phyloP scores from a whole-genome alignment of 2,888 invertebrate genomes.

The Stenoptilia bipunctidactyla region DNA sequence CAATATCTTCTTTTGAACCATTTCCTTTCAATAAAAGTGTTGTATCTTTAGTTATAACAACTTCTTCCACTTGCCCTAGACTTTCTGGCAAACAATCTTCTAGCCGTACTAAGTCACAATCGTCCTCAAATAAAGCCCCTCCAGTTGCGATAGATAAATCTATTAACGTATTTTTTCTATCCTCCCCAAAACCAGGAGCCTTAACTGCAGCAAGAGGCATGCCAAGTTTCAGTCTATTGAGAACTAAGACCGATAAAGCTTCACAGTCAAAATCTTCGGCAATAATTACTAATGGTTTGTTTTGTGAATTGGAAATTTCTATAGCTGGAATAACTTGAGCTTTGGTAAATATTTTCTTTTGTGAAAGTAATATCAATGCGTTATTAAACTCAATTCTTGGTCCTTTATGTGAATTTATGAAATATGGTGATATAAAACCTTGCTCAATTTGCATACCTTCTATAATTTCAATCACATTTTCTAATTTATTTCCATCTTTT shows the following conservation, averaged over 20 bases:
- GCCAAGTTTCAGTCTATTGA: constrained; percentile 89
- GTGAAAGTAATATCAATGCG: constrained; percentile 89
- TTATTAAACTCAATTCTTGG: constrained; percentile 98
- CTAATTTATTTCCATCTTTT: constrained; percentile 97
- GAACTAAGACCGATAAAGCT: constrained; percentile 90
- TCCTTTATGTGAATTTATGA: constrained; percentile 97
- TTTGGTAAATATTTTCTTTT: constrained; percentile 96
- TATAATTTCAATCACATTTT: constrained; percentile 93
- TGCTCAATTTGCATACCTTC: constrained; percentile 99
- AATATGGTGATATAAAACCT: constrained; percentile 98
- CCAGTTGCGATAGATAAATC: constrained; percentile 95
- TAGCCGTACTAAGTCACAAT: constrained; percentile 86
- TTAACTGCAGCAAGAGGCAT: constrained; percentile 95
- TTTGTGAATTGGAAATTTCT: constrained; percentile 91
- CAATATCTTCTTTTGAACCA: constrained; percentile 82
- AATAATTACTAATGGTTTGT: constrained; percentile 93
- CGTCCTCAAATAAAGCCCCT: constrained; percentile 93
- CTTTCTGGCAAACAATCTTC: constrained; percentile 88
- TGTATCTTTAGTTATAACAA: constrained; percentile 93
- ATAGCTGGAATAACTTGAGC: constrained; percentile 96
- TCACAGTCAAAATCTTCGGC: constrained; percentile 96
- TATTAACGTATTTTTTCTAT: constrained; percentile 86
- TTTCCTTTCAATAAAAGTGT: constrained; percentile 78
- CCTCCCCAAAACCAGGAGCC: constrained; percentile 96
- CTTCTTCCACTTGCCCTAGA: constrained; percentile 88